Conservation (phyloP, 2,797 vertebrate species). For the Syngnathus acus region DNA sequence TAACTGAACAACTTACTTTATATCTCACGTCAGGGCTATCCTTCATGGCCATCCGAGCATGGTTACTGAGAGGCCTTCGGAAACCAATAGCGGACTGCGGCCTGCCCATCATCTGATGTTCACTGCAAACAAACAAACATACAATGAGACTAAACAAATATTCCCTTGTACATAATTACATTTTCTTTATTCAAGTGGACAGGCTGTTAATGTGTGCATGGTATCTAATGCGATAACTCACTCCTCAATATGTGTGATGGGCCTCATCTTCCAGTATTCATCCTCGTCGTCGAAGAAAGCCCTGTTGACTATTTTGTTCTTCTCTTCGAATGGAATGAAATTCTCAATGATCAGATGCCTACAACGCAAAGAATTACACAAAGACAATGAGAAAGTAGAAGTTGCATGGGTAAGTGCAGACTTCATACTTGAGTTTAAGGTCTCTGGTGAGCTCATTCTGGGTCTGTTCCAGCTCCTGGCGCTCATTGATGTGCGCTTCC, state of each 20-base stretch:
- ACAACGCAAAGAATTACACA: not conserved
- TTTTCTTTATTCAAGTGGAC: not conserved
- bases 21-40: constrained; percentile 80
- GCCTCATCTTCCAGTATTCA: constrained; percentile 90
- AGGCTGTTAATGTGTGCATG: not conserved
- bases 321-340: constrained; percentile 92
- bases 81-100: constrained; percentile 90
- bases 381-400: not conserved
- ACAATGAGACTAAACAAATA: too few relatives aligned
- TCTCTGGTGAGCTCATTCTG: constrained; percentile 96
- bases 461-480: constrained; percentile 91
- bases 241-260: constrained; percentile 87
- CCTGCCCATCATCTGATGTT: constrained; percentile 94
- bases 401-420: not conserved
- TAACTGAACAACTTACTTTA: constrained; percentile 68
- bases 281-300: constrained; percentile 92
- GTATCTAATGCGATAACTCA: constrained; percentile 51
- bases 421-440: constrained; percentile 86
- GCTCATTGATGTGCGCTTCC: constrained; percentile 88
- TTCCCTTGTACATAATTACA: too few relatives aligned
- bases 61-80: constrained; percentile 84
- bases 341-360: constrained; percentile 88
- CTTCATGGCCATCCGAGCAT: constrained; percentile 81
- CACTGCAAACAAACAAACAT: constrained; percentile 58
- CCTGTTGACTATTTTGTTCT: constrained; percentile 89